phyloP scores from a whole-genome alignment of 92 coral and sea anemone species.

The Umimayanthus kanabou region DNA sequence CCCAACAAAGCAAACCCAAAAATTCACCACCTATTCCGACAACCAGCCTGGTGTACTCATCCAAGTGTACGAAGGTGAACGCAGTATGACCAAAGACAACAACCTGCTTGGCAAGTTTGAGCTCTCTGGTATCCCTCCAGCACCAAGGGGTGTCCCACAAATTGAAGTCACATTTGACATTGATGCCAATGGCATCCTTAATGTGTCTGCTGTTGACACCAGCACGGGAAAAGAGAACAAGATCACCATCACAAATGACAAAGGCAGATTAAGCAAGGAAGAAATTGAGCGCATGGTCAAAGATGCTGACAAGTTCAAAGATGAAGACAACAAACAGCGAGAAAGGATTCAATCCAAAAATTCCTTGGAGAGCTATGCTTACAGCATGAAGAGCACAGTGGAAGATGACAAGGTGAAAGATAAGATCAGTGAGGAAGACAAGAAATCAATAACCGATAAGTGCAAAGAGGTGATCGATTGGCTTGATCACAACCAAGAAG shows the following conservation, averaged over 20 bases:
- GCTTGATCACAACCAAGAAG: conserved; percentile 78
- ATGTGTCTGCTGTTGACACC: conserved; percentile 75
- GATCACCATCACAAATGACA: conserved; percentile 82
- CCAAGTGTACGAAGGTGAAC: conserved; percentile 79
- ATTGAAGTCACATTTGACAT: conserved; percentile 78
- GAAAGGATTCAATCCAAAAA: conserved; percentile 89
- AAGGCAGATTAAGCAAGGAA: conserved; percentile 76
- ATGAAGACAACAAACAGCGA: conserved; percentile 84
- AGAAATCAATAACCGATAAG: conserved; percentile 69
- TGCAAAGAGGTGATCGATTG: conserved; percentile 92
- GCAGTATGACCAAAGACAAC: conserved; percentile 63
- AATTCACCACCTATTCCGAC: conserved; percentile 71
- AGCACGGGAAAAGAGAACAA: conserved; percentile 82
- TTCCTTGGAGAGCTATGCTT: conserved; percentile 90
- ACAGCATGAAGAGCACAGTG: conserved; percentile 88
- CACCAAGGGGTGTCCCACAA: background rate
- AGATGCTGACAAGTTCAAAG: conserved; percentile 86
- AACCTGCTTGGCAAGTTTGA: too few relatives aligned
- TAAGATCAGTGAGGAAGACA: conserved; percentile 92
- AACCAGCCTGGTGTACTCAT: conserved; percentile 78
- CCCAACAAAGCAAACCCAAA: conserved; percentile 69
- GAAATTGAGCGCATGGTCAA: conserved; percentile 78
- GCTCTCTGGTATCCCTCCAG: too few relatives aligned
- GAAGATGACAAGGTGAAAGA: conserved; percentile 95
- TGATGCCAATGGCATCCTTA: conserved; percentile 83